These are phyloP conservation scores for Cuniculus paca DNA, from an alignment of 2,797 vertebrate species.

Conservation along the genomic window DNA sequence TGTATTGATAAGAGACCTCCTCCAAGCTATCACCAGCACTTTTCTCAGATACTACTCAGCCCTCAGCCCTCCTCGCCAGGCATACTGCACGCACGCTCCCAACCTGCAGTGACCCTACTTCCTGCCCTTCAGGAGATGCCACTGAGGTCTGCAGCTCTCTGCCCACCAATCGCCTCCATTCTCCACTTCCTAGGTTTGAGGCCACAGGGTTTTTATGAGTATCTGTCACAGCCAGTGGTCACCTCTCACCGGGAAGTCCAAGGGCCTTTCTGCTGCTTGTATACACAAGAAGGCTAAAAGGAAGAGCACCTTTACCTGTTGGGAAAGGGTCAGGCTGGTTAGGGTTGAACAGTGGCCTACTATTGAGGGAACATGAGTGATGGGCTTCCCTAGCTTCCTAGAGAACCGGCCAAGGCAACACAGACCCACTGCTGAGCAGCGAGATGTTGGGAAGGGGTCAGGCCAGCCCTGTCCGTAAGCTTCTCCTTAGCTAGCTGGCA, in stretches of 20 bases:
- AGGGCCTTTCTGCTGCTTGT: not conserved
- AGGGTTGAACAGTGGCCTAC: not conserved
- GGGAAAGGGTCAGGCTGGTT: not conserved
- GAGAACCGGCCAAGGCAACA: conserved; percentile 6
- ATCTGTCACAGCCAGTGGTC: conserved; percentile 1
- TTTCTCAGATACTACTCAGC: not conserved
- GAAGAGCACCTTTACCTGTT: not conserved
- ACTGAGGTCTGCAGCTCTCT: not conserved
- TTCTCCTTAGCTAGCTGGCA: conserved; percentile 33
- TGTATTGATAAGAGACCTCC: not conserved
- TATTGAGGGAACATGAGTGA: not conserved
- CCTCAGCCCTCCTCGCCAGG: not conserved
- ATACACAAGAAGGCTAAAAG: not conserved
- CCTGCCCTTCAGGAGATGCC: not conserved
- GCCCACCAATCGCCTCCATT: not conserved
- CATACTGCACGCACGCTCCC: not conserved
- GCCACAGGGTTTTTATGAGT: not conserved
- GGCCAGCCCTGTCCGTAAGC: not conserved
- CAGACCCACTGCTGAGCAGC: not conserved
- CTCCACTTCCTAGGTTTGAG: not conserved
- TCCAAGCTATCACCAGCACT: not conserved
- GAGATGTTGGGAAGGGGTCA: too few relatives aligned
- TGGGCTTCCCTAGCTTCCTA: conserved; percentile 13
- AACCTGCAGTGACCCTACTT: not conserved
- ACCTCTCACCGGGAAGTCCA: not conserved